These are phyloP conservation scores for Perca flavescens DNA, from an alignment of 2,113 vertebrate genomes.

Conservation along the genomic window DNA sequence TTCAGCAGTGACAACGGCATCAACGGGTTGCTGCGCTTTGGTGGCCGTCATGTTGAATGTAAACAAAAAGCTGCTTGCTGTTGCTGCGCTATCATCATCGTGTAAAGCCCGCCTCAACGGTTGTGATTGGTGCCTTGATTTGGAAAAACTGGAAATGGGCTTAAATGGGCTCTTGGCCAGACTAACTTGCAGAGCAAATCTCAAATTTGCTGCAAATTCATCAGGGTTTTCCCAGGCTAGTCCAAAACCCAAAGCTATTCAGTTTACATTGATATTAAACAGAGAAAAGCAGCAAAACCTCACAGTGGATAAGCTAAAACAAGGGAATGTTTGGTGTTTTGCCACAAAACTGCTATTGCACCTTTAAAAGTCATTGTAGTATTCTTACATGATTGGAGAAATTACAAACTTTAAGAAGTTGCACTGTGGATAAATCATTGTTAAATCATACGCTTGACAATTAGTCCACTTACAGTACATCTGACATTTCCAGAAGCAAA, in stretches of 20 bases:
- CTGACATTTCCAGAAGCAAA: conserved; percentile 4
- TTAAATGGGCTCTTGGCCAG: too few relatives aligned
- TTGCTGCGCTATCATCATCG: too few relatives aligned
- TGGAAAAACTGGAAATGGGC: too few relatives aligned
- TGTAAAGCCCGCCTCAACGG: too few relatives aligned
- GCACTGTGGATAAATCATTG: background rate
- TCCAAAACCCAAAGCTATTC: background rate
- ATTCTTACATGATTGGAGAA: background rate
- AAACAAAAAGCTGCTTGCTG: too few relatives aligned
- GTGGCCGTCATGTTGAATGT: too few relatives aligned
- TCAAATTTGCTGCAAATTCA: too few relatives aligned
- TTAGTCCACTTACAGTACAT: background rate
- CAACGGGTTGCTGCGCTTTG: too few relatives aligned
- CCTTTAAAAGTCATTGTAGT: background rate
- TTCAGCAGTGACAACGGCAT: too few relatives aligned
- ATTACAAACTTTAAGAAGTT: background rate
- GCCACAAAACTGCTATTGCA: background rate
- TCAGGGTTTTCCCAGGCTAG: too few relatives aligned
- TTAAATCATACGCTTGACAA: background rate
- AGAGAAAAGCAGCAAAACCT: background rate
- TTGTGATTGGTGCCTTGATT: too few relatives aligned
- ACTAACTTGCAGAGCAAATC: too few relatives aligned
- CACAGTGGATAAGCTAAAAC: background rate
- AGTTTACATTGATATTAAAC: background rate
- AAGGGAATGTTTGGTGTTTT: background rate